A percentile compares a stretch with the other conserved stretches of the same genome.
These are phyloP conservation scores for Eudasyphora cyanicolor DNA, from an alignment of 2,888 invertebrate species.

Conservation along the genomic window DNA sequence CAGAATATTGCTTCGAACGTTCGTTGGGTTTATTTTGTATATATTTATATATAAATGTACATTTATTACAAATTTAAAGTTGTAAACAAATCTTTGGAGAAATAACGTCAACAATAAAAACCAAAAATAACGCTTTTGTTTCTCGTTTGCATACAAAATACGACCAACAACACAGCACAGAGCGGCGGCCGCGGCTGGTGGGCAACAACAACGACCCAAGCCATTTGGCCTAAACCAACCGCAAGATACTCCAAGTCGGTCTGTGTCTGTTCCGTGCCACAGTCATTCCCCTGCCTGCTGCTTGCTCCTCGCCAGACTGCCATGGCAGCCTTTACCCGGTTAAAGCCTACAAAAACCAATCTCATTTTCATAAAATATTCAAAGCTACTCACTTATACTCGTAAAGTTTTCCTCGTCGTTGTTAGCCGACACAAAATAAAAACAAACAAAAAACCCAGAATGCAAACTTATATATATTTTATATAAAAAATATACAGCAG, in stretches of 20 bases:
- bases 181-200: background rate
- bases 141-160: slow-evolving; percentile 44
- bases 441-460: slow-evolving; percentile 11
- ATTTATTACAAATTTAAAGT: slow-evolving; percentile 57
- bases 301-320: slow-evolving; percentile 30
- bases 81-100: slow-evolving; percentile 62
- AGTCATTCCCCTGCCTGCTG: slow-evolving; percentile 23
- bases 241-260: slow-evolving; percentile 23
- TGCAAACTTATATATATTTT: slow-evolving; percentile 24
- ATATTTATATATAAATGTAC: slow-evolving; percentile 34
- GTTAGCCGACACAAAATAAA: slow-evolving; percentile 14
- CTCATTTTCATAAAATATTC: slow-evolving; percentile 72
- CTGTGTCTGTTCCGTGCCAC: slow-evolving; percentile 40
- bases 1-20: background rate
- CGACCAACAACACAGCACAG: background rate
- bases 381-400: slow-evolving; percentile 67
- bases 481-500: background rate
- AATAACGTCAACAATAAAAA: slow-evolving; percentile 63
- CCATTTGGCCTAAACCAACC: slow-evolving; percentile 19
- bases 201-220: background rate
- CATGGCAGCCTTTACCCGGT: background rate
- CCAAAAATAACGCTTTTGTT: slow-evolving; percentile 47
- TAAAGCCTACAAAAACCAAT: slow-evolving; percentile 66
- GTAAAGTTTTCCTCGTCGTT: slow-evolving; percentile 36
- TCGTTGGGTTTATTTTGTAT: background rate